Evolutionary conservation across 1,140 invertebrate genomes (phyloP), one percentile per base, ranked within the genome.

Genomic region (Caenorhabditis latens): DNA sequence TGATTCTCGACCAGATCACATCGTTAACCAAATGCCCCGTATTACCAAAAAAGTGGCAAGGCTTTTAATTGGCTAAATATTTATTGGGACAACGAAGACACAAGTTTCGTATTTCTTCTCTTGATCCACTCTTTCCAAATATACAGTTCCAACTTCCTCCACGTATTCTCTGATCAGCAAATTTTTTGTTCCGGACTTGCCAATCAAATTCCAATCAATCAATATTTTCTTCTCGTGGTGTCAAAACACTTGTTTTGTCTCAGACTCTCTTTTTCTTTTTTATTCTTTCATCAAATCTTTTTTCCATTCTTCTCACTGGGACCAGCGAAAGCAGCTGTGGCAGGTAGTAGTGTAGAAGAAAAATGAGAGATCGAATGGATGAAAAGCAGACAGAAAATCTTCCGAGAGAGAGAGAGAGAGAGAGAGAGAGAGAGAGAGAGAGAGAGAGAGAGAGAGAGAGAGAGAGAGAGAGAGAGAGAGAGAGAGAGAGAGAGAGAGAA

Each of bases 221-320:
- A 79, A 79, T 79, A 79, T 53, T 50, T 53, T 43, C 11, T 11
- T 46, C 43, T 79, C n/a, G n/a, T 79, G n/a, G 71, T 79, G 71
- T 79, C 71, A 79, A 79, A 79, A 79, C 71, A 79, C 71, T 79
- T 79, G 71, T 79, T 79, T 53, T 79, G 40, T 24, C n/a, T 79
- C 71, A 53, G 32, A 21, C 9, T 79, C 71, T 79, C 46, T 21
- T 11, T 63, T 11, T 63, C 24, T 32, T 79, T n/a, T 67, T 67
- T 32, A n/a, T 61, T n/a, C 16, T 61, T 32, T 61, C 63, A 67
- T 67, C 63, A 67, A 67, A 67, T 61, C 19, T 53, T 53, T 53
- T 53, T n/a, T 75, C 42, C 9, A 75, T 75, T 42, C 40, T 43
- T n/a, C 21, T 50, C 46, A 4, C 46, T 67, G 19, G 71, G 71